Evolutionary conservation across 2,888 invertebrate species (phyloP).

Genomic region (Drosophila gaucha): DNA sequence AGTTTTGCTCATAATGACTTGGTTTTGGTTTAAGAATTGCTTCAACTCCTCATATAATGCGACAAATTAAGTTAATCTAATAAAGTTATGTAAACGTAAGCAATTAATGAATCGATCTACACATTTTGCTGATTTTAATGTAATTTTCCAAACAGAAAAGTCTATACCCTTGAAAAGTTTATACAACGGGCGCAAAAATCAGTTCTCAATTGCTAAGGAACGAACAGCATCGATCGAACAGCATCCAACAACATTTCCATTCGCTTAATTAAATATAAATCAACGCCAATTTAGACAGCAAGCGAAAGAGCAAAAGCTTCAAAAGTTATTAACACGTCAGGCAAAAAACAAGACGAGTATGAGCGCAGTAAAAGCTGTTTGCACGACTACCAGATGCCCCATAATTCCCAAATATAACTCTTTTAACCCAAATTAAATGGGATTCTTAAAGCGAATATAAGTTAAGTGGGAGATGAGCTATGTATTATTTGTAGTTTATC

Average conservation of each 20-base stretch:
- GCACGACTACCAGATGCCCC: constrained; percentile 1
- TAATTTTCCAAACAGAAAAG: constrained; percentile 1
- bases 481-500: too few species aligned
- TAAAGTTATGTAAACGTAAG: neutral
- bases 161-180: constrained; percentile 34
- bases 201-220: constrained; percentile 4
- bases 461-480: too few species aligned
- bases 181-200: constrained; percentile 20
- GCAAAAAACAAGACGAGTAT: constrained; percentile 24
- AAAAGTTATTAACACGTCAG: constrained; percentile 74
- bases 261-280: constrained; percentile 75
- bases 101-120: neutral
- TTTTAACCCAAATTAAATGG: too few species aligned
- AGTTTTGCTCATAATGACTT: neutral
- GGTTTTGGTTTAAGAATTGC: neutral
- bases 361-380: neutral
- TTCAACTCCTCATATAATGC: too few species aligned
- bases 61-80: too few species aligned
- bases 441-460: too few species aligned
- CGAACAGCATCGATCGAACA: constrained; percentile 9
- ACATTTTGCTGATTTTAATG: neutral
- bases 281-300: constrained; percentile 70
- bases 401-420: too few species aligned
- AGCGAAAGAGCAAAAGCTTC: constrained; percentile 46
- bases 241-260: constrained; percentile 24